Evolutionary conservation across 2,113 vertebrate genomes (phyloP).

Genomic region (Tinamus guttatus): DNA sequence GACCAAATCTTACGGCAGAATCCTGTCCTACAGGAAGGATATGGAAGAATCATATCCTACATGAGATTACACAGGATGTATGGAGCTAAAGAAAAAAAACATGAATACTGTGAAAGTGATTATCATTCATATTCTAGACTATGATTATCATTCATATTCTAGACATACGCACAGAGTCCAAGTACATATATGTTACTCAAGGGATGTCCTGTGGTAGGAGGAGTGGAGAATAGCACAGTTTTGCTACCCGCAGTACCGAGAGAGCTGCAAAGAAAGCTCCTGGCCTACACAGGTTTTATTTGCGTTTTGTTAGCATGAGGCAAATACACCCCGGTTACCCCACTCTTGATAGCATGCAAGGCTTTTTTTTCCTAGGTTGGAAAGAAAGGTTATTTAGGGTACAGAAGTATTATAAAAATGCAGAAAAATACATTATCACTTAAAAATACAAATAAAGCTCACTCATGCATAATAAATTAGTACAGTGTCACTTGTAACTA

Average conservation of each 20-base stretch:
- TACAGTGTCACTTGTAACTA: neutral
- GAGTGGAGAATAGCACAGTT: fast-evolving
- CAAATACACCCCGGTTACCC: too few relatives aligned
- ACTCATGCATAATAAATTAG: fast-evolving
- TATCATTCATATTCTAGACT: neutral
- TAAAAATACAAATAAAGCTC: too few relatives aligned
- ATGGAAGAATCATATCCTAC: neutral
- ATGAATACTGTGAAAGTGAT: neutral
- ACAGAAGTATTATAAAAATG: neutral
- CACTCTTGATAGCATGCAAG: neutral
- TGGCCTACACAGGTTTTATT: neutral
- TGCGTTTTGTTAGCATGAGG: too few relatives aligned
- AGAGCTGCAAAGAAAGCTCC: too few relatives aligned
- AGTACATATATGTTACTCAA: fast-evolving
- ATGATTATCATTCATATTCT: neutral
- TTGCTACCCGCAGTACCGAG: too few relatives aligned
- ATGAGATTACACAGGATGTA: neutral
- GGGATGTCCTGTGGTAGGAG: neutral
- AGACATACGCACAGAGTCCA: neutral
- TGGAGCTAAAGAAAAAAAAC: neutral
- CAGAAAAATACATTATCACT: neutral
- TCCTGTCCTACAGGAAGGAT: too few relatives aligned
- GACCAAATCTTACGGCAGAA: neutral
- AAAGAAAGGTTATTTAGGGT: neutral
- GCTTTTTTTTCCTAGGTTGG: fast-evolving